Evolutionary conservation across 2,797 vertebrate genomes (phyloP), one percentile per base, ranked within the genome.

Genomic region (Danio kyathit): DNA sequence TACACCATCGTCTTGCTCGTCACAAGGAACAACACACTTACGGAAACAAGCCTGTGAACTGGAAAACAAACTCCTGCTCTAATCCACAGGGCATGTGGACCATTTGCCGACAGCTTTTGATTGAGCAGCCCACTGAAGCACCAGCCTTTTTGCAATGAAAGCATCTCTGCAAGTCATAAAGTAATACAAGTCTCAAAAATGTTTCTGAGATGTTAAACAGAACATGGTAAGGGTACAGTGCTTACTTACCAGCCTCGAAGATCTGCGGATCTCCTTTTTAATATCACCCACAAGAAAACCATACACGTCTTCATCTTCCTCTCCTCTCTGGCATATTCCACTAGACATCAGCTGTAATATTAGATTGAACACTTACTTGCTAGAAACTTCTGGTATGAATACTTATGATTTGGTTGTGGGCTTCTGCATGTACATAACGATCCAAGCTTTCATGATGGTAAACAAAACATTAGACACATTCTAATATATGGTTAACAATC

Each of bases 281-380:
- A 99, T 97, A 88, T 99, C 98, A 1, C 92, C 87, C 57, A 96
- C 89, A 79, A 99, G 94, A 92, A 99, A 99, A 38, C 98, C 98
- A 81, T 95, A 94, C 49, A 99, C 86, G 40, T 96, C 98, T 90
- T 99, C 95, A 67, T 91, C 74, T 82, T 99, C 97, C 86, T 94
- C 70, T 16, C 97, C 98, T 63, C 95, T 95, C 87, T 99, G 97
- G 93, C 96, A 98, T 84, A 99, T 93, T n/a, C 98, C 97, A 92
- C 96, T 96, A 61, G 97, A 96, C 85, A 96, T 96, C 85, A 99
- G 90, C 97, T 99, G 90, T 6, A 86, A 90, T 83, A 88, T 56
- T 85, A 59, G 1, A 69, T 4, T 10, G 12, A 61, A 57, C 11
- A 17, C 52, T 54, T 43, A 40, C 6, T 17, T 1, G 19, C n/a